Percentiles rank a stretch among this genome's conserved stretches.
Conservation (phyloP, 2,888 invertebrate genomes). For the Caenorhabditis panamensis region DNA sequence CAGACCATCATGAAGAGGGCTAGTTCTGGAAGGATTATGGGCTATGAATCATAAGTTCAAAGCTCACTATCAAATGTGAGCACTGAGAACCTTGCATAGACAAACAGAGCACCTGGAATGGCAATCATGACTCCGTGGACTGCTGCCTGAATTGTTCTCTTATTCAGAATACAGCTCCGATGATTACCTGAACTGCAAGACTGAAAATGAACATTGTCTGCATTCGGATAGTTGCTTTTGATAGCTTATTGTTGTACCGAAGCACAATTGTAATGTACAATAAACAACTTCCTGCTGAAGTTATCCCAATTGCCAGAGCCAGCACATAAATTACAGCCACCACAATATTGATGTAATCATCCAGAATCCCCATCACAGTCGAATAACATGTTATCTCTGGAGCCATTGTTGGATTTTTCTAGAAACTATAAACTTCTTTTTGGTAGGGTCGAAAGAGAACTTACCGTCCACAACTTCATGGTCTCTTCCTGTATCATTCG, state of each 20-base stretch:
- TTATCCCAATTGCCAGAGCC: background rate
- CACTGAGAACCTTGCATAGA: too few species aligned
- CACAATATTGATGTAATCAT: background rate
- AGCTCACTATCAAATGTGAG: too few species aligned
- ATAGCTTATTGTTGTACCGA: background rate
- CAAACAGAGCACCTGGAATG: too few species aligned
- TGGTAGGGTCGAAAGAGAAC: background rate
- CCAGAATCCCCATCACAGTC: background rate
- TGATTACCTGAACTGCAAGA: too few species aligned
- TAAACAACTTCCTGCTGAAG: background rate
- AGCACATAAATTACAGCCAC: background rate
- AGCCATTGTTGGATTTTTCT: background rate
- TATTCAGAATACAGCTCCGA: too few species aligned
- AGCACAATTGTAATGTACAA: background rate
- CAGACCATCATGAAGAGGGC: background rate
- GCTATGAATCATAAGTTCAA: too few species aligned
- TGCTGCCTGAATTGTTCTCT: too few species aligned
- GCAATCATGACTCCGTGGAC: too few species aligned
- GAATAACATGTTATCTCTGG: slow-evolving; percentile 1
- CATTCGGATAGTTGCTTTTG: background rate
- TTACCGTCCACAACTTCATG: background rate
- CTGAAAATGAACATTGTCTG: too few species aligned
- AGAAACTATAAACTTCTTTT: background rate
- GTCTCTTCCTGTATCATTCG: background rate
- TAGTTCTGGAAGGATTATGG: too few species aligned